Percentiles rank a stretch among this genome's conserved stretches.
Conservation (phyloP, 2,797 vertebrate genomes). For the Arnoldichthys spilopterus region DNA sequence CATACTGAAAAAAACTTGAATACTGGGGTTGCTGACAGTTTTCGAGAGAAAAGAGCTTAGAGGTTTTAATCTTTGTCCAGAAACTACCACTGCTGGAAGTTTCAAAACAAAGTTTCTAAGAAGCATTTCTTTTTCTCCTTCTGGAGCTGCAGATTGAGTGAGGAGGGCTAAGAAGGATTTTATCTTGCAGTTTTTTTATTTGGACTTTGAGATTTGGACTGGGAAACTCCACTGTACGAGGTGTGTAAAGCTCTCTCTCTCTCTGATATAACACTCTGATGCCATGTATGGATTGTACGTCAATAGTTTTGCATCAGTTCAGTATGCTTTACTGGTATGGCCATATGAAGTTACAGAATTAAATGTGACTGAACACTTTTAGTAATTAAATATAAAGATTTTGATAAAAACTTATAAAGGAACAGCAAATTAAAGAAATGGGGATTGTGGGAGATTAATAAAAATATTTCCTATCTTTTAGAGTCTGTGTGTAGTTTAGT, state of each 20-base stretch:
- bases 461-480: too few species aligned
- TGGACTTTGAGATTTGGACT: slow-evolving; percentile 66
- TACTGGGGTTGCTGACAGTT: background rate
- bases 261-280: background rate
- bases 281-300: background rate
- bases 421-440: too few species aligned
- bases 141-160: slow-evolving; percentile 19
- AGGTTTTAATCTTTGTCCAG: background rate
- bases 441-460: too few species aligned
- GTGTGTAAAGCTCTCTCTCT: slow-evolving; percentile 71
- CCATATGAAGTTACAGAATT: too few species aligned
- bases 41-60: background rate
- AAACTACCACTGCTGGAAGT: background rate
- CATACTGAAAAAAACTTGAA: slow-evolving; percentile 7
- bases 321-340: background rate
- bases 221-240: slow-evolving; percentile 65
- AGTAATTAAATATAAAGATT: too few species aligned
- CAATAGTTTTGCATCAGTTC: background rate
- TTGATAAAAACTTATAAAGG: too few species aligned
- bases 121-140: background rate
- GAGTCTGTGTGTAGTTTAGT: too few species aligned
- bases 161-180: slow-evolving; percentile 35
- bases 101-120: slow-evolving; percentile 7
- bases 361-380: background rate
- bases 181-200: slow-evolving; percentile 47